Evolutionary conservation across 2,888 invertebrate genomes (phyloP).

Genomic region (Leuctra nigra): DNA sequence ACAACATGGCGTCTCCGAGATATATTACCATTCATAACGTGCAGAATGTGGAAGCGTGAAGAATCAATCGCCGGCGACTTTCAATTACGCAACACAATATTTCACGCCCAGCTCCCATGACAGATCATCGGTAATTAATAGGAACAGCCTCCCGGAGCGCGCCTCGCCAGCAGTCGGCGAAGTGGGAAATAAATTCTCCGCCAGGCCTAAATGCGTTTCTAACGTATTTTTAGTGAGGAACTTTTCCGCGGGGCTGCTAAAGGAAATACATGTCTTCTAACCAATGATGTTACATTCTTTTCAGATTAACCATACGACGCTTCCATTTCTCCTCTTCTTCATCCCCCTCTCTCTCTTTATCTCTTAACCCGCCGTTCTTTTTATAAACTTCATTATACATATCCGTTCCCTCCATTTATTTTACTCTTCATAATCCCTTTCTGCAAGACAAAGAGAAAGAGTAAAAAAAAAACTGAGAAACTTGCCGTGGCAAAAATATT

Average conservation of each 20-base stretch:
- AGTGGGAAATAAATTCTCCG: not conserved
- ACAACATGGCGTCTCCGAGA: no score
- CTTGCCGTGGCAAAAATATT: not conserved
- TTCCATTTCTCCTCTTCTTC: slow-evolving; percentile 5
- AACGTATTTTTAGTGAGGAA: slow-evolving; percentile 10
- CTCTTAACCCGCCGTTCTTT: not conserved
- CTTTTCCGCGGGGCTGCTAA: not conserved
- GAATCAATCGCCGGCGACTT: no score
- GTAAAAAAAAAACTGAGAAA: not conserved
- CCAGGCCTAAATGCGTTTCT: slow-evolving; percentile 10
- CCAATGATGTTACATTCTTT: slow-evolving; percentile 7
- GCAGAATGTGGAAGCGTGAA: no score
- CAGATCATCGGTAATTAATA: slow-evolving; percentile 2
- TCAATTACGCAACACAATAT: not conserved
- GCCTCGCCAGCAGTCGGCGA: not conserved
- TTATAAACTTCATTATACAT: slow-evolving; percentile 14
- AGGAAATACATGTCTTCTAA: not conserved
- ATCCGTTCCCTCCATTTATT: slow-evolving; percentile 12
- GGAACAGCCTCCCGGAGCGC: not conserved
- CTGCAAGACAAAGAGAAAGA: not conserved
- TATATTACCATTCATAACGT: no score
- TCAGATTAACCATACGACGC: not conserved
- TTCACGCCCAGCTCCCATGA: not conserved
- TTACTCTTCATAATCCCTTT: slow-evolving; percentile 8
- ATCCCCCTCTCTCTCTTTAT: not conserved